Conservation (phyloP, 2,797 vertebrate genomes). For the Micropoecilia bifurca region DNA sequence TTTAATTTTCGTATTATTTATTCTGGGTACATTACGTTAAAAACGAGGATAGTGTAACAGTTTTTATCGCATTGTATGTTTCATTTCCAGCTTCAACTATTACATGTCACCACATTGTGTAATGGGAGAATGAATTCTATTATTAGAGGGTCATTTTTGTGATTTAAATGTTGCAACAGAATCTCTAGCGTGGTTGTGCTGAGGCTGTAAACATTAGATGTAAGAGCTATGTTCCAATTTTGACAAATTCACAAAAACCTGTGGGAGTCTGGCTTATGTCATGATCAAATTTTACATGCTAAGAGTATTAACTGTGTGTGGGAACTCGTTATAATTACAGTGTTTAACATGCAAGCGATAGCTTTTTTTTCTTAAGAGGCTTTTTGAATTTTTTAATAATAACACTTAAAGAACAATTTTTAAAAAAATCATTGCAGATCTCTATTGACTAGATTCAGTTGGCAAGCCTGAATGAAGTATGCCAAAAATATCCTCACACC, state of each 20-base stretch:
- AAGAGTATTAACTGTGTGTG: background rate
- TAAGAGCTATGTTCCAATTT: background rate
- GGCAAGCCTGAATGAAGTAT: background rate
- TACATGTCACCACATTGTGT: background rate
- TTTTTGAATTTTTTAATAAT: background rate
- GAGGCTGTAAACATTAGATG: background rate
- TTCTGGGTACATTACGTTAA: background rate
- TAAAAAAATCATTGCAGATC: background rate
- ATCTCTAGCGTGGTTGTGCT: background rate
- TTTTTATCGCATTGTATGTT: background rate
- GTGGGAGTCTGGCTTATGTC: background rate
- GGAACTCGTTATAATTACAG: background rate
- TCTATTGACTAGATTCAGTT: background rate
- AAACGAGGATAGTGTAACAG: background rate
- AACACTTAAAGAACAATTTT: background rate
- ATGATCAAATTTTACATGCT: background rate
- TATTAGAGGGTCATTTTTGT: background rate
- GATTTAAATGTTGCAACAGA: background rate
- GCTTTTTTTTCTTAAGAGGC: background rate
- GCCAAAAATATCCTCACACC: background rate
- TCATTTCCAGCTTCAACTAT: background rate
- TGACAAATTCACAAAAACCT: background rate
- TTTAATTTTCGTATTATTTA: background rate
- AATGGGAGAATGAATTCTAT: background rate
- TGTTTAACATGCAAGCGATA: background rate